Evolutionary conservation across 2,797 vertebrate genomes (phyloP).

Genomic region (Neosilurus hyrtlii): DNA sequence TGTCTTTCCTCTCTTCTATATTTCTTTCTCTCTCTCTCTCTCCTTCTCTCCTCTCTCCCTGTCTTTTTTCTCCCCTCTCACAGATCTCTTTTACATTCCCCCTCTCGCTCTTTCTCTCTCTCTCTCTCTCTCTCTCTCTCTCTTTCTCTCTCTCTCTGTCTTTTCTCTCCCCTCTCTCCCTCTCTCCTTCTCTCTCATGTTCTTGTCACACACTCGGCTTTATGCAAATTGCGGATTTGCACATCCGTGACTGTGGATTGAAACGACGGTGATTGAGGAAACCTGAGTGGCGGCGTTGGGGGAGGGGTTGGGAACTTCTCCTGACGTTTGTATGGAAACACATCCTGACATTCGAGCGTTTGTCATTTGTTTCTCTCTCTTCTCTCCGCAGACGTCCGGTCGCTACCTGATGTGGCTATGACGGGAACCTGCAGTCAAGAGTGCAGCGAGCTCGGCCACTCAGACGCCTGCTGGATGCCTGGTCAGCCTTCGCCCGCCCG

Average conservation of each 20-base stretch:
- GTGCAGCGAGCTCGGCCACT: slow-evolving; percentile 98
- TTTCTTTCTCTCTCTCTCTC: no score
- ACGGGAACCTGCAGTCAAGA: slow-evolving; percentile 97
- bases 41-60: no score
- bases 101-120: no score
- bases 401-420: slow-evolving; percentile 97
- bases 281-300: background rate
- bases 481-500: slow-evolving; percentile 95
- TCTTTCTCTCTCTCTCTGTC: slow-evolving; percentile 24
- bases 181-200: background rate
- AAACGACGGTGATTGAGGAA: background rate
- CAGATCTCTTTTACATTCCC: no score
- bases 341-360: background rate
- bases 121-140: slow-evolving; percentile 38
- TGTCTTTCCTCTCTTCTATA: no score
- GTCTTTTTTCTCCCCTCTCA: no score
- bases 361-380: slow-evolving; percentile 1
- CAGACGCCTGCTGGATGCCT: slow-evolving; percentile 99
- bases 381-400: slow-evolving; percentile 84
- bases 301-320: background rate
- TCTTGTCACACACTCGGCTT: background rate
- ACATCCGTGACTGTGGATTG: slow-evolving; percentile 4
- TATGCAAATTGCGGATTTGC: slow-evolving; percentile 23
- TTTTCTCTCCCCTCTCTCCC: no score
- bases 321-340: background rate